Evolutionary conservation across 1,140 invertebrate species (phyloP), one percentile per base, ranked within the genome.

Genomic region (Cepaea nemoralis): DNA sequence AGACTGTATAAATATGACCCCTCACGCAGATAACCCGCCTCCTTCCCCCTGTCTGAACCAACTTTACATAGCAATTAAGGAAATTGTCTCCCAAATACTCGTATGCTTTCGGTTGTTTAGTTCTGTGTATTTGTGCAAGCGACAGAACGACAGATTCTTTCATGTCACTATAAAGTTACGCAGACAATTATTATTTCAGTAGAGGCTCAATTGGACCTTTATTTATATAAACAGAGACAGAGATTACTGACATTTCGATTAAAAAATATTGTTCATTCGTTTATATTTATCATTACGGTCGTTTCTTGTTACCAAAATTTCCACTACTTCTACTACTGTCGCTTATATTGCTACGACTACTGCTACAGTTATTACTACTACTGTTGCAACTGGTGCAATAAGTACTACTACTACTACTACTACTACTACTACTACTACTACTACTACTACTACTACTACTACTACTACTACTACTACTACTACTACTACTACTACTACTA

Each of bases 381-480:
- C n/a, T 71, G 12, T 14, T 71, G 24, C 24, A 39, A 71, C n/a
- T 71, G 22, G 6, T 40, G 22, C n/a, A 39, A 39, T 27, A 39
- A 39, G 24, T 39, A 39, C n/a, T 71, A 19, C 40, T 71, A 19
- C n/a, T 71, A 39, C 40, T 42, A 19, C 40, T 71, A 19, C 40
- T 71, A 10, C 24, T 39, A 6, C 24, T 40, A 39, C 40, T 71
- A 71, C 40, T 40, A 6, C 40, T 71, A 39, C n/a, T 71, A 71
- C n/a, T 71, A 39, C 40, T 71, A 71, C 40, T 71, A 71, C 40
- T 71, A 39, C 24, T 69, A 71, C 40, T 71, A 71, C n/a, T 39
- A 6, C n/a, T 39, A 39, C 40, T 71, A 39, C 40, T 40, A 39
- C 35, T 42, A 39, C 69, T 42, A 22, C 27, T 31, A 31, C 59